Evolutionary conservation across 2,113 vertebrate genomes (phyloP).

Genomic region (Myiozetetes cayanensis): DNA sequence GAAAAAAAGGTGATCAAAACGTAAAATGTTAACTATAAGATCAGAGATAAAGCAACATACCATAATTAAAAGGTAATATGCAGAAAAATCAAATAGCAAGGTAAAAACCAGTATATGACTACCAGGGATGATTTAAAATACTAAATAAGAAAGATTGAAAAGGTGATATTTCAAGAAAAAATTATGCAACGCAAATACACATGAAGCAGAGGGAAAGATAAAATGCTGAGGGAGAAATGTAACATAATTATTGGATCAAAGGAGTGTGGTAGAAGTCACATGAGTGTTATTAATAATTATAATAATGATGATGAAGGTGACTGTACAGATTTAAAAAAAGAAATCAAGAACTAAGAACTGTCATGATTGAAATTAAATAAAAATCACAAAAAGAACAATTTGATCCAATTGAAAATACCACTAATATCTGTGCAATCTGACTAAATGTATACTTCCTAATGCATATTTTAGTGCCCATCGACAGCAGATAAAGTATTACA

Average conservation of each 20-base stretch:
- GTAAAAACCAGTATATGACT: background rate
- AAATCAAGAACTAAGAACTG: background rate
- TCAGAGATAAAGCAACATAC: background rate
- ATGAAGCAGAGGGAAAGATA: background rate
- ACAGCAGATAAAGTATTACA: constrained; percentile 36
- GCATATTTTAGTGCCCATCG: constrained; percentile 44
- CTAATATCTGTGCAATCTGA: constrained; percentile 21
- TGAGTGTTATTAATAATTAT: background rate
- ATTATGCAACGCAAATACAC: background rate
- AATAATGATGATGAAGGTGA: background rate
- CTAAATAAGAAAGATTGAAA: background rate
- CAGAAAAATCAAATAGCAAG: background rate
- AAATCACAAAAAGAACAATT: background rate
- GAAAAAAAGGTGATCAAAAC: constrained; percentile 16
- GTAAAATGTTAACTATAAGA: background rate
- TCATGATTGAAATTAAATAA: background rate
- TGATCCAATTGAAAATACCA: background rate
- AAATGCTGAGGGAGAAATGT: background rate
- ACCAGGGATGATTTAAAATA: background rate
- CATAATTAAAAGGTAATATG: background rate
- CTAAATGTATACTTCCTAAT: constrained; percentile 35
- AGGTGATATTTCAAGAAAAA: background rate
- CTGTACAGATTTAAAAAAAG: background rate
- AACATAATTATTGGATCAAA: constrained; percentile 4
- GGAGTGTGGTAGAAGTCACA: background rate